Evolutionary conservation across 1,140 invertebrate genomes (phyloP), one percentile per base, ranked within the genome.

Genomic region (Plutomurus gul): DNA sequence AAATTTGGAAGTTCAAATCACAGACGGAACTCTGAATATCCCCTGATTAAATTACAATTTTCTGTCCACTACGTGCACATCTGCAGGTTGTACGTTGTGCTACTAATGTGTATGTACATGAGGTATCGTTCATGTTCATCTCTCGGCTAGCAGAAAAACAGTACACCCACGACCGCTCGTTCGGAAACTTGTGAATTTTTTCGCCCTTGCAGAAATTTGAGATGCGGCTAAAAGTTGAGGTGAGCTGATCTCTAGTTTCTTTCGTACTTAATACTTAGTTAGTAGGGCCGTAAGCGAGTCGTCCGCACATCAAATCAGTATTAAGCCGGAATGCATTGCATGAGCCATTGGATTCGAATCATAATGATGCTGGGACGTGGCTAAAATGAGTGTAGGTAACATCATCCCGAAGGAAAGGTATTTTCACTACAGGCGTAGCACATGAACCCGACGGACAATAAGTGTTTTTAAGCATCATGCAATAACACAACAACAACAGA

Each of bases 1-100:
- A 72, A 72, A 72, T 72, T 72, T 72, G 70, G 70, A 72, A 72
- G 70, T 72, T 72, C 70, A 72, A 72, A 72, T 72, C 70, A 72
- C 70, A 30, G 56, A 65, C 30, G 27, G 30, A 65, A 36, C 13
- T n/a, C n/a, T 60, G 13, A 33, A 60, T 36, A 65, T 5, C 13
- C 8, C 25, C 30, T 43, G 39, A 27, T n/a, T n/a, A n/a, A n/a
- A n/a, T n/a, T n/a, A n/a, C n/a, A n/a, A n/a, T n/a, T n/a, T n/a
- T n/a, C n/a, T n/a, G n/a, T n/a, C n/a, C n/a, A n/a, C n/a, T n/a
- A n/a, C n/a, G n/a, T n/a, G n/a, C n/a, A n/a, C n/a, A n/a, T n/a
- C n/a, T n/a, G n/a, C n/a, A n/a, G n/a, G n/a, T n/a, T n/a, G n/a
- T n/a, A n/a, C n/a, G n/a, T n/a, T n/a, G n/a, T 43, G 39, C 39